These are phyloP conservation scores for Sceliomorpha sp. DNA, from an alignment of 2,888 invertebrate genomes.

Conservation along the genomic window DNA sequence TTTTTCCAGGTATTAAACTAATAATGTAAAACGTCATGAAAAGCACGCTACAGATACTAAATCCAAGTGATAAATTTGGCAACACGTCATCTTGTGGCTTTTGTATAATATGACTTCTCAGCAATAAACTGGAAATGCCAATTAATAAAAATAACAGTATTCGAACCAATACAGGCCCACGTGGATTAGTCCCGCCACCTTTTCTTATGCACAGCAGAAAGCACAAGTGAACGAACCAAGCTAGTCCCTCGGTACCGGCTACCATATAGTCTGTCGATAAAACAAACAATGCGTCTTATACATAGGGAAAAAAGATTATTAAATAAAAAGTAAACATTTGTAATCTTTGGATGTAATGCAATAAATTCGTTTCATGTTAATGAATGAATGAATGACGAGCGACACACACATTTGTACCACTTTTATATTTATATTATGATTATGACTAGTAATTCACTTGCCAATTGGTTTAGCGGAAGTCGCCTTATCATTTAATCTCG, in stretches of 20 bases:
- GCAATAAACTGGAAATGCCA: slow-evolving; percentile 82
- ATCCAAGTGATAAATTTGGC: slow-evolving; percentile 81
- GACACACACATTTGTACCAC: too few relatives aligned
- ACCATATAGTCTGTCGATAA: slow-evolving; percentile 84
- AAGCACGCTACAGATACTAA: slow-evolving; percentile 84
- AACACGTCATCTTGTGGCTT: slow-evolving; percentile 67
- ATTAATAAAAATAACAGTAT: slow-evolving; percentile 85
- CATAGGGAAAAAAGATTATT: too few relatives aligned
- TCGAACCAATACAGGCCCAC: slow-evolving; percentile 87
- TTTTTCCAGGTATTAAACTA: slow-evolving; percentile 86
- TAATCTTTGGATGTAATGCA: too few relatives aligned
- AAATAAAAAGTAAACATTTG: too few relatives aligned
- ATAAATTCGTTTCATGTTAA: too few relatives aligned
- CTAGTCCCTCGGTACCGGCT: slow-evolving; percentile 86
- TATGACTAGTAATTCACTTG: slow-evolving; percentile 26
- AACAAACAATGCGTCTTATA: too few relatives aligned
- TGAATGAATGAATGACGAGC: too few relatives aligned
- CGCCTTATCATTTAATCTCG: slow-evolving; percentile 76
- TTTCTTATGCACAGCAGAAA: slow-evolving; percentile 86
- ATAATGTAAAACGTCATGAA: slow-evolving; percentile 86
- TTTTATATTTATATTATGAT: not conserved
- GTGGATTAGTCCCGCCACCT: slow-evolving; percentile 84
- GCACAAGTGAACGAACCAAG: slow-evolving; percentile 91
- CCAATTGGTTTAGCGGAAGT: slow-evolving; percentile 82
- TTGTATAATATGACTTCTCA: slow-evolving; percentile 84